Conservation (phyloP, 2,113 vertebrate species). For the Nothocercus nigrocapillus region DNA sequence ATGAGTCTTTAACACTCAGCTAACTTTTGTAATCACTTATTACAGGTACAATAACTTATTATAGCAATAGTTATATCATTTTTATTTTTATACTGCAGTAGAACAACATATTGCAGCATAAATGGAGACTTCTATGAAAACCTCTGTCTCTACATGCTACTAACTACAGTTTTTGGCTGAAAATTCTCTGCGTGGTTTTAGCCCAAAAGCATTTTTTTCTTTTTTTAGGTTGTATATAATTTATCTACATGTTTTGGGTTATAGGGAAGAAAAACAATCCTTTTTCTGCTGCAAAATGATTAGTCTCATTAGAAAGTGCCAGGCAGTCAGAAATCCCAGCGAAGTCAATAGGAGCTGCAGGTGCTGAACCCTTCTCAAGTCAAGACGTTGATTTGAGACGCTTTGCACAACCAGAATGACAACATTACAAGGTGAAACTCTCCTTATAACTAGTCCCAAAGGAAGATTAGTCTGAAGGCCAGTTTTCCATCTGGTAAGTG, state of each 20-base stretch:
- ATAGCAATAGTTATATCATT: neutral
- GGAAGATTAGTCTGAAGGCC: slow-evolving; percentile 20
- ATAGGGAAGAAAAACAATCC: neutral
- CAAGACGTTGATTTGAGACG: neutral
- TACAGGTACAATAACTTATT: slow-evolving; percentile 9
- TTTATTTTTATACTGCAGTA: neutral
- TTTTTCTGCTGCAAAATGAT: neutral
- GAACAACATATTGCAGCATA: neutral
- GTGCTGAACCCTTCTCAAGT: neutral
- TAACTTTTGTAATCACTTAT: neutral
- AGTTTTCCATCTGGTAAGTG: neutral
- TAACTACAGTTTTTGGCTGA: neutral
- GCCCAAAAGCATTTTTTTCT: too few relatives aligned
- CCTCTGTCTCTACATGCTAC: neutral
- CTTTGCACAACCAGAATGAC: slow-evolving; percentile 28
- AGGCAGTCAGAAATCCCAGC: neutral
- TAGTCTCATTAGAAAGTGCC: neutral
- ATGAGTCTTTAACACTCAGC: neutral
- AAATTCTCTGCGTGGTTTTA: neutral
- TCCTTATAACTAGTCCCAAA: neutral
- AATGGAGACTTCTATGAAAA: neutral
- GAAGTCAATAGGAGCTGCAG: slow-evolving; percentile 12
- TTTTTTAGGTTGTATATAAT: neutral
- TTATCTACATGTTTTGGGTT: neutral
- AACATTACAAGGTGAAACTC: slow-evolving; percentile 17